A percentile compares a stretch with the other conserved stretches of the same genome.
phyloP scores from a whole-genome alignment of 1,140 invertebrate genomes.

The Vollenhovia emeryi region DNA sequence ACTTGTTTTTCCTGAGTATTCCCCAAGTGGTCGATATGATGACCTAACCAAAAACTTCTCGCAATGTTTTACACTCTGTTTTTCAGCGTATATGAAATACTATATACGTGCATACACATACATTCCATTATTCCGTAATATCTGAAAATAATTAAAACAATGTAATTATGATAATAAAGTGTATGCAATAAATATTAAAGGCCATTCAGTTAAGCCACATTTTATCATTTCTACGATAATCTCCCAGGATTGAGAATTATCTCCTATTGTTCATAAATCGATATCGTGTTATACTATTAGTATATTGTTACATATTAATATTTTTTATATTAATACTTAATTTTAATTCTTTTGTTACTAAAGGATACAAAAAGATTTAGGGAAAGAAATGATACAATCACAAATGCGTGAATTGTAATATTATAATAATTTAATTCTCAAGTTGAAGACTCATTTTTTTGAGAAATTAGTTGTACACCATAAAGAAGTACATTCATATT shows the following conservation, averaged over 20 bases:
- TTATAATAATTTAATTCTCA: neutral
- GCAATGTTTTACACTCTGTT: neutral
- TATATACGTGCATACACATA: neutral
- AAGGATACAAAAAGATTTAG: neutral
- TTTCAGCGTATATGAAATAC: neutral
- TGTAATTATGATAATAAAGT: neutral
- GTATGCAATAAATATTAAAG: neutral
- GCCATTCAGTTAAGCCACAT: neutral
- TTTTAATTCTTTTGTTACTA: neutral
- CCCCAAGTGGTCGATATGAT: neutral
- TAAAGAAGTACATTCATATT: neutral
- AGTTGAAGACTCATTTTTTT: neutral
- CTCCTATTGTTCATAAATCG: neutral
- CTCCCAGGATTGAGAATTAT: neutral
- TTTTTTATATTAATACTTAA: neutral
- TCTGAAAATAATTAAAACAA: neutral
- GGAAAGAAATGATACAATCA: neutral
- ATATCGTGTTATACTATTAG: neutral
- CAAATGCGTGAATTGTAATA: neutral
- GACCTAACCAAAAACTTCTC: neutral
- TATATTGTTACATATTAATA: neutral
- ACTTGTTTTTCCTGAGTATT: neutral
- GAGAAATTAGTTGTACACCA: neutral
- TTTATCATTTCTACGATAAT: neutral
- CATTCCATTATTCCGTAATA: neutral